Conservation (phyloP, 2,113 vertebrate genomes). For the Tychaedon coryphoeus region DNA sequence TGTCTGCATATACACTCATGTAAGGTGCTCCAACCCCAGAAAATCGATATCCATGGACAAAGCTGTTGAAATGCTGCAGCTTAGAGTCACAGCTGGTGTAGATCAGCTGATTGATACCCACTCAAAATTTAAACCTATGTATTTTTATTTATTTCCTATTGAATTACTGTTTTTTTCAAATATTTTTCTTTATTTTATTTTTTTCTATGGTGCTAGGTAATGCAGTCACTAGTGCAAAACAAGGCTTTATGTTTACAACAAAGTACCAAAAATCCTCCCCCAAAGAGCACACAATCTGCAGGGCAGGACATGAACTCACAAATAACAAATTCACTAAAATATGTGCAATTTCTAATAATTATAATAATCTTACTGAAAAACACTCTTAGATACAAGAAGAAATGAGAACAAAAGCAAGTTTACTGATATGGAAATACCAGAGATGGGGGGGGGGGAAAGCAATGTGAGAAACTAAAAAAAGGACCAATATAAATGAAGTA, state of each 20-base stretch:
- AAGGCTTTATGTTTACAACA: neutral
- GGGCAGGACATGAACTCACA: neutral
- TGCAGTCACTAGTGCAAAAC: neutral
- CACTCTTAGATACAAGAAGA: neutral
- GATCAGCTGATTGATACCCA: neutral
- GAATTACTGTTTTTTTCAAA: neutral
- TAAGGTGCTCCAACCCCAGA: neutral
- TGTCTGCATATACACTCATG: neutral
- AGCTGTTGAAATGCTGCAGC: neutral
- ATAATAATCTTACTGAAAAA: neutral
- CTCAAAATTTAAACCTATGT: neutral
- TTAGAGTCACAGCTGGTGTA: neutral
- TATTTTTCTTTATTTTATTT: neutral
- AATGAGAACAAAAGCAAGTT: neutral
- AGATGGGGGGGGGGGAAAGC: rapidly evolving
- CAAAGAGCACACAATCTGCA: neutral
- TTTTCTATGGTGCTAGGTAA: neutral
- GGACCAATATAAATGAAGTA: neutral
- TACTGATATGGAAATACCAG: neutral
- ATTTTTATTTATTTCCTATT: neutral
- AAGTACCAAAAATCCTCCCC: neutral
- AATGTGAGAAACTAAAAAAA: neutral
- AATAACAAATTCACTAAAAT: neutral
- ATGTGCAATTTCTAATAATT: neutral
- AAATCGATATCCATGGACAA: neutral